Evolutionary conservation across 2,113 vertebrate genomes (phyloP), one percentile per base, ranked within the genome.

Genomic region (Nerophis ophidion): DNA sequence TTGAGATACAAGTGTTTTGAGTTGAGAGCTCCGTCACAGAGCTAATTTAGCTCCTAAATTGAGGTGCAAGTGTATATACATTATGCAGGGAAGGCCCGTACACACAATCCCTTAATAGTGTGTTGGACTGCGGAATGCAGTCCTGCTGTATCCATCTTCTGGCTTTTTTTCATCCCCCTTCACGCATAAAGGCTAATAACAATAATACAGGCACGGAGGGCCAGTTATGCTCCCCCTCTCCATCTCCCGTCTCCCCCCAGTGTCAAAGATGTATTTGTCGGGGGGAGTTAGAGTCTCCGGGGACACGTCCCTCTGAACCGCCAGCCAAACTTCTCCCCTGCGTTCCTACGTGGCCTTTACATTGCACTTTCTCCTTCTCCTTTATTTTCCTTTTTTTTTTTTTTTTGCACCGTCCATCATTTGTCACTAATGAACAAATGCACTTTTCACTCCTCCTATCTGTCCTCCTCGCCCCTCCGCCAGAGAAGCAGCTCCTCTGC

Each of bases 251-350:
- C 64, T 81, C 63, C 78, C 75, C 80, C 76, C 60, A 48, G 66
- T 77, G 81, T 69, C 47, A 70, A 58, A 75, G 80, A 76, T 76
- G 78, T 79, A 79, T 72, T 74, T 74, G 77, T 80, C 72, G 78
- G 76, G 57, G 75, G 77, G 82, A 84, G 82, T 68, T 76, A 74
- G 47, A 63, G 78, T 86, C 85, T 85, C 85, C 72, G 60, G 84
- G 67, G 85, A 70, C 79, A 79, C 69, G 82, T 85, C 79, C 75
- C 83, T 84, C 83, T 84, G 81, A 88, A 81, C 77, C 58, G 78
- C 74, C 83, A 82, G 86, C 84, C 86, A 87, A 87, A 76, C 79
- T 72, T 80, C 76, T 79, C 70, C 51, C 78, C 54, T 52, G 57
- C 74, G 68, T 64, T 60, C 60, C 67, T 65, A 65, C 63, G 66